phyloP scores from a whole-genome alignment of 2,113 vertebrate genomes.

The Polypterus bichir region DNA sequence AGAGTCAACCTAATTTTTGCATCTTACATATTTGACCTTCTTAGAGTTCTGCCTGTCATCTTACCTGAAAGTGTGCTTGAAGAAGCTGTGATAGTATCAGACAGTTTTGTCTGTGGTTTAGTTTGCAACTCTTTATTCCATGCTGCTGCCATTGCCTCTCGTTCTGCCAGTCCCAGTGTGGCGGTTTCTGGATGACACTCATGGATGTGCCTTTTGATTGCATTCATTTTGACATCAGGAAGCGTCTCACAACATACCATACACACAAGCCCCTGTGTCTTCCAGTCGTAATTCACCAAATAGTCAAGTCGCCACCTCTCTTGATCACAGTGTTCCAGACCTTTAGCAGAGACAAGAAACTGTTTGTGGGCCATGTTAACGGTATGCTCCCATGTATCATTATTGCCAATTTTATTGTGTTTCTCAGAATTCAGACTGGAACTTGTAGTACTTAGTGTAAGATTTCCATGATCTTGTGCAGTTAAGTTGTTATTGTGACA shows the following conservation, averaged over 20 bases:
- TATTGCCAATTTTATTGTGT: too few species aligned
- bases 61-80: too few species aligned
- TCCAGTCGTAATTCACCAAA: conserved; percentile 66
- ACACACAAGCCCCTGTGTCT: conserved; percentile 61
- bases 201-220: conserved; percentile 72
- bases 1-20: too few species aligned
- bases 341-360: conserved; percentile 25
- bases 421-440: too few species aligned
- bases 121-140: conserved; percentile 58
- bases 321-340: conserved; percentile 43
- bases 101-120: neutral
- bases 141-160: conserved; percentile 63
- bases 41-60: too few species aligned
- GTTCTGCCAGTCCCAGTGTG: conserved; percentile 43
- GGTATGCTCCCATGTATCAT: too few species aligned
- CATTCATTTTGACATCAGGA: conserved; percentile 60
- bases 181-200: conserved; percentile 68
- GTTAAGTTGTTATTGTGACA: too few species aligned
- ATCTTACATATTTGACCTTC: too few species aligned
- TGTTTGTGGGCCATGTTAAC: too few species aligned
- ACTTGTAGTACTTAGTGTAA: too few species aligned
- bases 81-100: too few species aligned
- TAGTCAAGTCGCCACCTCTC: conserved; percentile 72
- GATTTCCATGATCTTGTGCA: too few species aligned
- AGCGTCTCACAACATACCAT: conserved; percentile 73